A percentile compares a stretch with the other conserved stretches of the same genome.
These are phyloP conservation scores for Epinephelus cyanopodus DNA, from an alignment of 2,113 vertebrate genomes.

Conservation along the genomic window DNA sequence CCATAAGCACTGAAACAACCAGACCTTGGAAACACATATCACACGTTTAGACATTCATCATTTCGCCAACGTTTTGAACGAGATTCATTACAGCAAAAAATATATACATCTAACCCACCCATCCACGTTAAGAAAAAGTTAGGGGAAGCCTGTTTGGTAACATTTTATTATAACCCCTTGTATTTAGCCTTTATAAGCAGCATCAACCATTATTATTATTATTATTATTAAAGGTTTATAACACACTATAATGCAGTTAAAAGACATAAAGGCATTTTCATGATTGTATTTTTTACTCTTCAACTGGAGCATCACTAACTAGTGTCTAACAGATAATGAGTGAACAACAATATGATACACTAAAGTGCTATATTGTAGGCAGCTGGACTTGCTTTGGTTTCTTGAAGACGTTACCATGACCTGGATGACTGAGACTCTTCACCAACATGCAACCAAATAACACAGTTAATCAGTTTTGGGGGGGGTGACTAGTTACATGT, in stretches of 20 bases:
- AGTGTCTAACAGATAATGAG: too few relatives aligned
- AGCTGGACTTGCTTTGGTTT: too few relatives aligned
- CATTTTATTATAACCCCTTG: not conserved
- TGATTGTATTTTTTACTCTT: not conserved
- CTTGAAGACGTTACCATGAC: too few relatives aligned
- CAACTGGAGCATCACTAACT: not conserved
- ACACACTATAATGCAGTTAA: not conserved
- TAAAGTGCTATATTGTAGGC: too few relatives aligned
- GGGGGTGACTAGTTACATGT: too few relatives aligned
- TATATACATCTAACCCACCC: not conserved
- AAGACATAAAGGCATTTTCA: not conserved
- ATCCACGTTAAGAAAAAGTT: not conserved
- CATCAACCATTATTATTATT: too few relatives aligned
- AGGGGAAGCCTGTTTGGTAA: not conserved
- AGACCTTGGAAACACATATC: slow-evolving; percentile 10
- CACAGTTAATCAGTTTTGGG: too few relatives aligned
- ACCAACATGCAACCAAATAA: too few relatives aligned
- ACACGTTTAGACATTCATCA: slow-evolving; percentile 10
- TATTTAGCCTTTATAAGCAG: not conserved
- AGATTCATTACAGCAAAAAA: not conserved
- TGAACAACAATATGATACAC: too few relatives aligned
- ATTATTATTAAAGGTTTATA: not conserved
- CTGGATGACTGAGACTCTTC: too few relatives aligned
- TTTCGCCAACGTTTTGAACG: not conserved
- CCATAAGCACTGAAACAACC: slow-evolving; percentile 33